Evolutionary conservation across 2,113 vertebrate genomes (phyloP), one percentile per base, ranked within the genome.

Genomic region (Rhipidura dahli): DNA sequence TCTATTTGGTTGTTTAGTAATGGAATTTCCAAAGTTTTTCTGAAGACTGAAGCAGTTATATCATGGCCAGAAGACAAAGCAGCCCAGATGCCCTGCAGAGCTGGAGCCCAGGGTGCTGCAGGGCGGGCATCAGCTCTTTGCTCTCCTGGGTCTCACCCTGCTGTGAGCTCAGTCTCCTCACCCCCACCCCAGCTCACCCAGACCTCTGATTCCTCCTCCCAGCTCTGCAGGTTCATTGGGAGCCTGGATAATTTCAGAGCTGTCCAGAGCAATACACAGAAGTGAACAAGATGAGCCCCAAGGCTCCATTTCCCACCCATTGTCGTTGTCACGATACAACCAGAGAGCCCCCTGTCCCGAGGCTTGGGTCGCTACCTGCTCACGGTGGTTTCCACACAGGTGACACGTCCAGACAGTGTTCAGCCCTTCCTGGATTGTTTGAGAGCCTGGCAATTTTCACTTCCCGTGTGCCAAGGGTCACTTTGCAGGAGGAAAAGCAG

Each of bases 301-400:
- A 39, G 54, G 63, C 2, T 1, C 8, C 28, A 4, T 44, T 87
- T 60, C 15, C 49, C 27, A 60, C 9, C 33, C 20, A 4, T 22
- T 56, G 30, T 17, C 1, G 0, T 45, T 59, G 42, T 35, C 28
- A 9, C 7, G 21, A 8, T 11, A 1, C 6, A 33, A 39, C 12
- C 1, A 1, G 44, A 9, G 26, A 45, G 26, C 64, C 30, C 11
- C 0, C 0, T 22, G 50, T 10, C 54, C 45, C 0, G 0, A 69
- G 19, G 27, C 12, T 1, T 26, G 51, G 33, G 42, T 1, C 7
- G 15, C 22, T 18, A 6, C 35, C 6, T 8, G 14, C 44, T n/a
- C 57, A 27, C 33, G 0, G 4, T 2, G 1, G 10, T 26, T 87
- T 63, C 50, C 70, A 53, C 1, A 4, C 49, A 47, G 45, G 59